Conservation (phyloP, 2,113 vertebrate genomes). For the Melanerpes aurifrons region DNA sequence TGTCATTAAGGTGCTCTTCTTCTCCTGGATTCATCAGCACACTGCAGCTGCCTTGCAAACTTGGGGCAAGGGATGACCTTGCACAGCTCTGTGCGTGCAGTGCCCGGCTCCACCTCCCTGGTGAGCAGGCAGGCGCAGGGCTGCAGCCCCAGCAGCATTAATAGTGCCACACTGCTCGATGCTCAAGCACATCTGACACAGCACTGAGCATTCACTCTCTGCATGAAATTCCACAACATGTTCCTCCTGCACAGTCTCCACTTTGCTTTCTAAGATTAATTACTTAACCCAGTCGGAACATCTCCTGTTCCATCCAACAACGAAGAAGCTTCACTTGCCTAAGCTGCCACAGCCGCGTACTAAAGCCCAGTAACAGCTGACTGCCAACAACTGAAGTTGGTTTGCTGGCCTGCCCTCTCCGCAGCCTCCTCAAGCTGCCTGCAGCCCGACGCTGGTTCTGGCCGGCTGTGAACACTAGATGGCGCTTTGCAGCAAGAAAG, state of each 20-base stretch:
- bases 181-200: not conserved
- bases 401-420: not conserved
- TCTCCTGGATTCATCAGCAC: not conserved
- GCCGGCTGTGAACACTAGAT: slow-evolving; percentile 67
- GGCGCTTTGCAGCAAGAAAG: slow-evolving; percentile 74
- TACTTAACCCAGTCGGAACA: not conserved
- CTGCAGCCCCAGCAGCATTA: not conserved
- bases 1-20: not conserved
- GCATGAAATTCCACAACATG: not conserved
- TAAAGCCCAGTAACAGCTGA: not conserved
- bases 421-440: not conserved
- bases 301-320: not conserved
- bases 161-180: fast-evolving
- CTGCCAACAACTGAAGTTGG: not conserved
- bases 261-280: not conserved
- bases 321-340: not conserved
- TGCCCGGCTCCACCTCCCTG: not conserved
- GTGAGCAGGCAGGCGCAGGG: fast-evolving
- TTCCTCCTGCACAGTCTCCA: fast-evolving
- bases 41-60: not conserved
- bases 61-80: not conserved
- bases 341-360: not conserved
- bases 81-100: fast-evolving
- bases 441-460: not conserved
- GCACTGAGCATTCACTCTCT: not conserved